Percentiles rank a stretch among this genome's conserved stretches.
These are phyloP conservation scores for Lagorchestes hirsutus DNA, from an alignment of 2,797 vertebrate species.

Conservation along the genomic window DNA sequence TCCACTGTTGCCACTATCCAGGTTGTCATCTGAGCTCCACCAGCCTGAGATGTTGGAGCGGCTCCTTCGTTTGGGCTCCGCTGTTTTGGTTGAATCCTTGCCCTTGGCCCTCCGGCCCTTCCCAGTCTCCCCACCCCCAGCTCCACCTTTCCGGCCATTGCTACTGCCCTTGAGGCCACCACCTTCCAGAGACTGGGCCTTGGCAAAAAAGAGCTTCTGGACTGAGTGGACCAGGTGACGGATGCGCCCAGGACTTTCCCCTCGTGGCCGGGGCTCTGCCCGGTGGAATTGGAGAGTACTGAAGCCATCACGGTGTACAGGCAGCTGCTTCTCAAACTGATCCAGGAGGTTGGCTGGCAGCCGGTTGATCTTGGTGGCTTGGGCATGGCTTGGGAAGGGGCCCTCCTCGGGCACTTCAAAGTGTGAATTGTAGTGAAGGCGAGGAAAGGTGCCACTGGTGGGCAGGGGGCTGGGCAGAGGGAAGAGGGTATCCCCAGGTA, in stretches of 20 bases:
- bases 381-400: conserved; percentile 95
- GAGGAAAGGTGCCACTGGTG: conserved; percentile 97
- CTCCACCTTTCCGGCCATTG: conserved; percentile 90
- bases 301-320: conserved; percentile 95
- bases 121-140: conserved; percentile 87
- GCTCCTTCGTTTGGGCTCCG: conserved; percentile 93
- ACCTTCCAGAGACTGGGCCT: conserved; percentile 97
- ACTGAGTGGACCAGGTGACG: conserved; percentile 98
- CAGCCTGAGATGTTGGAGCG: conserved; percentile 98
- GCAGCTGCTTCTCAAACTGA: conserved; percentile 98
- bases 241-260: conserved; percentile 97
- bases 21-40: conserved; percentile 99
- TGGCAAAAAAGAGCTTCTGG: conserved; percentile 96
- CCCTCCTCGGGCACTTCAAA: conserved; percentile 94
- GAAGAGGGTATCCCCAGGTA: conserved; percentile 93
- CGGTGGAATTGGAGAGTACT: conserved; percentile 98
- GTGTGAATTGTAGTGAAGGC: conserved; percentile 98
- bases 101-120: conserved; percentile 97
- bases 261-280: conserved; percentile 92
- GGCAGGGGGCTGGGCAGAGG: conserved; percentile 97
- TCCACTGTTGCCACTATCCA: conserved; percentile 87
- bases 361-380: conserved; percentile 97
- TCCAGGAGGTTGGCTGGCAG: conserved; percentile 94
- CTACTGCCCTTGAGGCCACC: conserved; percentile 92
- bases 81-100: conserved; percentile 95